Conservation (phyloP, 2,113 vertebrate genomes). For the Lophotis ruficrista region DNA sequence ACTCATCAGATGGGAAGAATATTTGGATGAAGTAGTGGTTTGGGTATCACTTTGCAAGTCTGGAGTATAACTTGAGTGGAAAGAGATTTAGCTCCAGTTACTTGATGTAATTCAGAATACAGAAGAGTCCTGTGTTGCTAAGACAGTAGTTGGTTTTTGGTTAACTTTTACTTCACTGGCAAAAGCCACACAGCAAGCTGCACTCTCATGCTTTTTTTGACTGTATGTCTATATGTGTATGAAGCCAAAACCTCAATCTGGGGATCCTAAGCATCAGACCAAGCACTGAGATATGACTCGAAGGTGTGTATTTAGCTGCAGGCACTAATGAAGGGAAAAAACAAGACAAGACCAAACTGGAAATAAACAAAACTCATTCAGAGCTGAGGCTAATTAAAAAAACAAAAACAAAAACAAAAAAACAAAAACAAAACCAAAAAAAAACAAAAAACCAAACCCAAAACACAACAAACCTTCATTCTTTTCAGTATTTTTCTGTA, state of each 20-base stretch:
- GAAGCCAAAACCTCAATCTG: not conserved
- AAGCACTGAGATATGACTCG: not conserved
- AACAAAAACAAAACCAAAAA: not conserved
- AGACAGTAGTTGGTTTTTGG: slow-evolving; percentile 30
- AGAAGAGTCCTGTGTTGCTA: slow-evolving; percentile 12
- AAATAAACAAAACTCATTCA: not conserved
- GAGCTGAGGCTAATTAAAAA: not conserved
- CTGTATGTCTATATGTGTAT: not conserved
- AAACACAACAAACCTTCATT: not conserved
- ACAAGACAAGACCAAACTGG: not conserved
- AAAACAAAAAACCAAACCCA: not conserved
- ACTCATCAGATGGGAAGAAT: not conserved
- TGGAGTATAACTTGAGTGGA: slow-evolving; percentile 39
- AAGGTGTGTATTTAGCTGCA: not conserved
- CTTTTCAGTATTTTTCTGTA: not conserved
- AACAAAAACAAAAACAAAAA: no score
- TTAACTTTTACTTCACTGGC: slow-evolving; percentile 7
- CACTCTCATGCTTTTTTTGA: not conserved
- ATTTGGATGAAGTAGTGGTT: slow-evolving; percentile 12
- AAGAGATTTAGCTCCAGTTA: slow-evolving; percentile 42
- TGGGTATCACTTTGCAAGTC: slow-evolving; percentile 40
- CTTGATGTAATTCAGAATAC: slow-evolving; percentile 28
- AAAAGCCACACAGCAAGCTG: slow-evolving; percentile 10
- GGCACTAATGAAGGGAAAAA: not conserved
- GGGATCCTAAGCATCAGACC: not conserved